Evolutionary conservation across 2,113 vertebrate genomes (phyloP).

Genomic region (Aleadryas rufinucha): DNA sequence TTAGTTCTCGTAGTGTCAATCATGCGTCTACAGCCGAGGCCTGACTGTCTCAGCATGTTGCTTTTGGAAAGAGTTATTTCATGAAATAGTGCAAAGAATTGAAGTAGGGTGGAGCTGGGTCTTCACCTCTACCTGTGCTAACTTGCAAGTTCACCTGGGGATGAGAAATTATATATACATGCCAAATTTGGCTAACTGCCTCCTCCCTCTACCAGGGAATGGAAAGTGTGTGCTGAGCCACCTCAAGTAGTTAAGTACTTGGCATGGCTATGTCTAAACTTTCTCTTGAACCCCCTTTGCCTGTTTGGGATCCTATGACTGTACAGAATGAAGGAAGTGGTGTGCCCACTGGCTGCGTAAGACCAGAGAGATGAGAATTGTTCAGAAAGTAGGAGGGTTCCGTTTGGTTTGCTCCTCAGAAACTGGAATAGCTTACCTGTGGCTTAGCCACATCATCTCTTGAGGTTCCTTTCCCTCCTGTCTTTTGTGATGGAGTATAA

Average conservation of each 20-base stretch:
- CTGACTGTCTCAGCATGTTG: neutral
- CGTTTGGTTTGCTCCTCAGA: neutral
- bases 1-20: neutral
- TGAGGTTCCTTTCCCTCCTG: neutral
- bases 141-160: neutral
- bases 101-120: neutral
- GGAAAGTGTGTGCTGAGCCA: neutral
- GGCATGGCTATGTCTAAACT: neutral
- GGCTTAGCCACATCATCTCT: neutral
- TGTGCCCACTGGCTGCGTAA: rapidly evolving
- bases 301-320: neutral
- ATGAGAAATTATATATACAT: neutral
- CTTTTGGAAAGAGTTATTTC: neutral
- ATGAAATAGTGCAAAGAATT: neutral
- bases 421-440: neutral
- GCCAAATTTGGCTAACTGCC: neutral
- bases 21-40: neutral
- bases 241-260: neutral
- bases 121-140: neutral
- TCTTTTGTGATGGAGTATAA: neutral
- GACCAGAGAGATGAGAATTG: neutral
- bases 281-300: neutral
- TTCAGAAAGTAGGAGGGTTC: neutral
- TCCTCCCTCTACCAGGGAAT: neutral
- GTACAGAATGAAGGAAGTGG: neutral